Conservation (phyloP, 2,113 vertebrate species). For the Sebastes fasciatus region DNA sequence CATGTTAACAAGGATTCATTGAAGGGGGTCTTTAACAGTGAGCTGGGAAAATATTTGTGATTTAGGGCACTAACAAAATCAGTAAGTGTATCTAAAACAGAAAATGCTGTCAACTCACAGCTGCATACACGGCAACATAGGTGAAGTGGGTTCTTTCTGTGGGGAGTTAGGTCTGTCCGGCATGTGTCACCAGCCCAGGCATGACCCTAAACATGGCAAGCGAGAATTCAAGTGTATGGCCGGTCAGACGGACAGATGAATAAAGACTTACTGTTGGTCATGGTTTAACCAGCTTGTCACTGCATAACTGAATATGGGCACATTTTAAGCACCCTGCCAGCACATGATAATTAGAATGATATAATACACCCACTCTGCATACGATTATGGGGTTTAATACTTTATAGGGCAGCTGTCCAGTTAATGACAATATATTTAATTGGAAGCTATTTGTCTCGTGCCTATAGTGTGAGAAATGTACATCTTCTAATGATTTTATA, state of each 20-base stretch:
- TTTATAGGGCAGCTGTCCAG: slow-evolving; percentile 4
- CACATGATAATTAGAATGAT: slow-evolving; percentile 11
- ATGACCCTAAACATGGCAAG: neutral
- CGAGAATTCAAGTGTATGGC: neutral
- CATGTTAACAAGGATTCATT: too few relatives aligned
- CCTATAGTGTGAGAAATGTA: neutral
- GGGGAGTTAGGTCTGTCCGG: neutral
- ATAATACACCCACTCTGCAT: neutral
- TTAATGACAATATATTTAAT: slow-evolving; percentile 11
- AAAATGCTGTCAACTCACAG: too few relatives aligned
- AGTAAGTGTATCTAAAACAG: too few relatives aligned
- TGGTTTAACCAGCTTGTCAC: neutral
- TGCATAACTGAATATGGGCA: neutral
- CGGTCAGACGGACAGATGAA: neutral
- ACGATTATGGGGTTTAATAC: slow-evolving; percentile 3
- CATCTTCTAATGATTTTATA: slow-evolving; percentile 1
- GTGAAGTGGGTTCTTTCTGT: neutral
- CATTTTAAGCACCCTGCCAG: slow-evolving; percentile 1
- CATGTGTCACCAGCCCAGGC: neutral
- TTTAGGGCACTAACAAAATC: too few relatives aligned
- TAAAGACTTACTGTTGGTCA: neutral
- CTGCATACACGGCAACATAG: neutral
- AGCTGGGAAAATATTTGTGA: neutral
- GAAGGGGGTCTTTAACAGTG: neutral
- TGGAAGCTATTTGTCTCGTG: slow-evolving; percentile 17